Evolutionary conservation across 2,888 invertebrate species (phyloP).

Genomic region (Ectobius pallidus): DNA sequence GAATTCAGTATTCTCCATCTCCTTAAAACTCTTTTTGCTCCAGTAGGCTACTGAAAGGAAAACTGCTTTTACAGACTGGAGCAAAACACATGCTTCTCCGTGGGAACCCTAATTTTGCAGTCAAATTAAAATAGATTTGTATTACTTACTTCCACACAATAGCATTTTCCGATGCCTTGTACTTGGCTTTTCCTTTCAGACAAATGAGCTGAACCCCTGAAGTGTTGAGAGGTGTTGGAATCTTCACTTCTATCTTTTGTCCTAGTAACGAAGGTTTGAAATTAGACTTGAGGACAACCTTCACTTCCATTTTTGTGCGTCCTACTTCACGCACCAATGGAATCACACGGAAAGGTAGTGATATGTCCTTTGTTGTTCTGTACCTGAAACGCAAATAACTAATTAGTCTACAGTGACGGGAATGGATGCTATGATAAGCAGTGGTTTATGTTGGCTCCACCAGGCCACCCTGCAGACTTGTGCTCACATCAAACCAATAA

Average conservation of each 20-base stretch:
- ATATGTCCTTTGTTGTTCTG: slow-evolving; percentile 99
- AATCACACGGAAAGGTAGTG: slow-evolving; percentile 98
- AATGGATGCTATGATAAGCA: too few relatives aligned
- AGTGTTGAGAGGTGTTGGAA: slow-evolving; percentile 98
- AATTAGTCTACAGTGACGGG: too few relatives aligned
- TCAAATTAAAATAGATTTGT: too few relatives aligned
- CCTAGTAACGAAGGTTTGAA: slow-evolving; percentile 98
- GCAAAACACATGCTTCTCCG: too few relatives aligned
- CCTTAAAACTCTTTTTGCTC: too few relatives aligned
- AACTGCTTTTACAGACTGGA: neutral
- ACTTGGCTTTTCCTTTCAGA: slow-evolving; percentile 98
- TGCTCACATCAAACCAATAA: too few relatives aligned
- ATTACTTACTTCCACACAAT: slow-evolving; percentile 93
- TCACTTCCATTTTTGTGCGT: slow-evolving; percentile 99
- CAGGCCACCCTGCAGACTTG: too few relatives aligned
- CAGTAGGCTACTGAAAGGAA: too few relatives aligned
- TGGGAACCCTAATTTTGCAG: too few relatives aligned
- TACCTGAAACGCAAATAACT: slow-evolving; percentile 69
- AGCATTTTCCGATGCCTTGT: slow-evolving; percentile 99
- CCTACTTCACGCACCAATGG: slow-evolving; percentile 98
- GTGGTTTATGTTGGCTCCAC: too few relatives aligned
- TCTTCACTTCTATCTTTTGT: slow-evolving; percentile 99
- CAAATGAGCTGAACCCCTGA: slow-evolving; percentile 99
- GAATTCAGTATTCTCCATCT: too few relatives aligned
- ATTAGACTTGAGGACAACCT: slow-evolving; percentile 98